Base-by-base conservation (phyloP, 2,888 invertebrate genomes). In the Notodonta ziczac region DNA sequence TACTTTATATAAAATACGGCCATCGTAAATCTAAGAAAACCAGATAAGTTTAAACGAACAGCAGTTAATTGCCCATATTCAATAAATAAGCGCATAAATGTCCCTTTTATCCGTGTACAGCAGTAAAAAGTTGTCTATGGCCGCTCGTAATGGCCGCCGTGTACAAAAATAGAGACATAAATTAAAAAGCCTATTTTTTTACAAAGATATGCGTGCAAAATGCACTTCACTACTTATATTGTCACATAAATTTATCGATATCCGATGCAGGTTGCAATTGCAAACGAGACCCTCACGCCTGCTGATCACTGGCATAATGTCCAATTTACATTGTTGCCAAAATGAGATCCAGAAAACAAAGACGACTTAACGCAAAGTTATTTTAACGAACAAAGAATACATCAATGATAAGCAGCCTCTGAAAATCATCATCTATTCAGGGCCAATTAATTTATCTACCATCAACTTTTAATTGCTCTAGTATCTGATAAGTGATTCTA, bases 221-320 rank as follows among this genome's bases (percentile, higher is more conserved):
- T 68, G 63, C 73, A 70, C 68, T 72, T 74, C 65, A 66, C 70
- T 66, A 24, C 24, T 24, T 24, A 24, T 24, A 72, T 66, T 70
- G 73, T 71, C 65, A 63, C 68, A 68, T 75, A 75, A 69, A 75
- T 73, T 24, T 69, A 69, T 72, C 62, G 68, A 67, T 66, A 67
- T 69, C 61, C 65, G 66, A 69, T 73, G 71, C 66, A 54, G 63
- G 62, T 63, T 73, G 66, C 67, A 65, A 66, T 63, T 73, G 66
- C 67, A 65, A 66, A 66, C 63, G 69, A 68, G 63, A 61, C 59
- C 59, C 50, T 64, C 63, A 60, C 57, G 24, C 42, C 66, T 70
- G 66, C 62, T 35, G 7, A 35, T 35, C 35, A 7, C 0, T 35
- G 35, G 35, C 35, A 35, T 24, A 24, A 24, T 24, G 24, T 24